Conservation (phyloP, 1,140 invertebrate species). For the Nasonia vitripennis region DNA sequence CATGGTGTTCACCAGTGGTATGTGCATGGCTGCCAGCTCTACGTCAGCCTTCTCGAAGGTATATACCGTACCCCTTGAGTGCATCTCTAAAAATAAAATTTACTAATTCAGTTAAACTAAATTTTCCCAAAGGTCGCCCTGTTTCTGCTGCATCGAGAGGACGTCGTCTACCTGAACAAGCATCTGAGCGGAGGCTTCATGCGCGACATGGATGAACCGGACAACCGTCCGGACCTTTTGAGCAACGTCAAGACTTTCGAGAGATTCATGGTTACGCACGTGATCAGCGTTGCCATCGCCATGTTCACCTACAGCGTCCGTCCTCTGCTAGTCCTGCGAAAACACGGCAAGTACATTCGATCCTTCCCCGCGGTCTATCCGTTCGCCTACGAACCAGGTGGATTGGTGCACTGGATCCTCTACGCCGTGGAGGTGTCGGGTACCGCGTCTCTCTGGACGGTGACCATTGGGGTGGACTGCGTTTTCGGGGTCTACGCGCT, state of each 20-base stretch:
- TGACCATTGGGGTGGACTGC: neutral
- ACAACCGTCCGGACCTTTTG: neutral
- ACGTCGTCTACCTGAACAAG: neutral
- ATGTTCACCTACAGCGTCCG: neutral
- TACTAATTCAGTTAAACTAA: neutral
- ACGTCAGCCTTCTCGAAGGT: slow-evolving; percentile 45
- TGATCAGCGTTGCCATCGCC: neutral
- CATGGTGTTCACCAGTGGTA: slow-evolving; percentile 42
- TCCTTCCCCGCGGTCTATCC: slow-evolving; percentile 12
- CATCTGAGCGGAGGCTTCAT: neutral
- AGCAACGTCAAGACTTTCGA: neutral
- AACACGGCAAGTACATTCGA: slow-evolving; percentile 25
- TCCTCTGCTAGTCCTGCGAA: neutral
- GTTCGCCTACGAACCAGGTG: slow-evolving; percentile 41
- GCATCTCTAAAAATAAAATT: no score
- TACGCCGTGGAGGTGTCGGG: neutral
- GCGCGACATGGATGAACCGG: neutral
- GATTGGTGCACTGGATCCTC: neutral
- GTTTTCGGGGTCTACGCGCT: slow-evolving; percentile 2
- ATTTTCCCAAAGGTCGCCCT: neutral
- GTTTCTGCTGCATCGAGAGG: neutral
- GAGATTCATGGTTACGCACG: neutral
- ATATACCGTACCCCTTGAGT: no score
- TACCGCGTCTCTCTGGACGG: neutral
- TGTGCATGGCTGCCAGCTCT: slow-evolving; percentile 36